Conservation (phyloP, 2,797 vertebrate species). For the Vespertilio murinus region DNA sequence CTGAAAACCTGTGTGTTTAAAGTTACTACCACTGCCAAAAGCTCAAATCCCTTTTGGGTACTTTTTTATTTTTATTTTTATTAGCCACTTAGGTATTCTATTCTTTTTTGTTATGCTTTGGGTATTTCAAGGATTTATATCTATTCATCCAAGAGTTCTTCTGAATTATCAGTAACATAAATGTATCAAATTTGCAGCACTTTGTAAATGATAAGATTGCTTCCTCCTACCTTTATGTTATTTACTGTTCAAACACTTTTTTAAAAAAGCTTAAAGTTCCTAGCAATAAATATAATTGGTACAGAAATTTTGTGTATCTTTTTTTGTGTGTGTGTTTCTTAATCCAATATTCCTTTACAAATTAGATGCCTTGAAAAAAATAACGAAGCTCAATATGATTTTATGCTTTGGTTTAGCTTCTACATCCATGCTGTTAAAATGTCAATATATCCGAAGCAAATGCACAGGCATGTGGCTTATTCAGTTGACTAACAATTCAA, state of each 20-base stretch:
- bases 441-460: neutral
- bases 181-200: constrained; percentile 75
- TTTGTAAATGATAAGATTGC: constrained; percentile 66
- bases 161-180: constrained; percentile 47
- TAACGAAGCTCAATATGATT: neutral
- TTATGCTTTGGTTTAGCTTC: constrained; percentile 24
- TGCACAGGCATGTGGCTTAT: neutral
- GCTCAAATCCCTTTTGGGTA: neutral
- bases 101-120: constrained; percentile 3
- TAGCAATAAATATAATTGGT: constrained; percentile 74
- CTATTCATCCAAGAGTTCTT: constrained; percentile 48
- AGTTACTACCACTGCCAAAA: constrained; percentile 35
- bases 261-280: constrained; percentile 47
- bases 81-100: constrained; percentile 30
- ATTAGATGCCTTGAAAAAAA: constrained; percentile 28
- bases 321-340: constrained; percentile 25
- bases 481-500: constrained; percentile 5
- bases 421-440: constrained; percentile 26
- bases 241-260: constrained; percentile 59
- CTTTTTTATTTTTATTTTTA: neutral
- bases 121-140: constrained; percentile 59
- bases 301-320: constrained; percentile 37
- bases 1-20: constrained; percentile 24
- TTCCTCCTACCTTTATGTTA: constrained; percentile 60
- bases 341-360: constrained; percentile 40